phyloP scores from a whole-genome alignment of 2,797 vertebrate genomes.

The Clarias platycephalus region DNA sequence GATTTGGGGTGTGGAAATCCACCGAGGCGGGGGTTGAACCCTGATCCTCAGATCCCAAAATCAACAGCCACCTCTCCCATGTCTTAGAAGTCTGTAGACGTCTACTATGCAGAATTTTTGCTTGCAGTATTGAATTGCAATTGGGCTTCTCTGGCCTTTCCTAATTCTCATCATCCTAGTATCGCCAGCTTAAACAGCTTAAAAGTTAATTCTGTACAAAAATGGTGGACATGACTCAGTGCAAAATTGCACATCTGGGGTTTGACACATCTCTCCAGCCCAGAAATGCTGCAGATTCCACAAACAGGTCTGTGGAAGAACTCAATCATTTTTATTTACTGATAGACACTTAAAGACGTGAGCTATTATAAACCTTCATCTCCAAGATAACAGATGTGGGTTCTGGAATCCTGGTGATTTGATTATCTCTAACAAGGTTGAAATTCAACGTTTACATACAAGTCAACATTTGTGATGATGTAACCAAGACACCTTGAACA shows the following conservation, averaged over 20 bases:
- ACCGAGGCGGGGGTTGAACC: too few relatives aligned
- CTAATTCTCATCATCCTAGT: not conserved
- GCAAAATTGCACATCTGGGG: not conserved
- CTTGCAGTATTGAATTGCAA: not conserved
- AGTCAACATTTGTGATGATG: not conserved
- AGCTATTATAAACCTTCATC: not conserved
- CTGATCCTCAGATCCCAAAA: too few relatives aligned
- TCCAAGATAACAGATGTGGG: not conserved
- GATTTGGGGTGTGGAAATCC: too few relatives aligned
- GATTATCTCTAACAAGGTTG: not conserved
- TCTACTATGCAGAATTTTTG: not conserved
- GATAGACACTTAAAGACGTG: not conserved
- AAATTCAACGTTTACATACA: not conserved
- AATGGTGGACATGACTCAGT: not conserved
- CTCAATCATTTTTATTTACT: not conserved
- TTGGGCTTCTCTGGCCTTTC: not conserved
- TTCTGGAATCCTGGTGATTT: not conserved
- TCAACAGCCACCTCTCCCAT: not conserved
- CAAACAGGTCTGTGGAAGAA: not conserved
- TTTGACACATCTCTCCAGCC: not conserved
- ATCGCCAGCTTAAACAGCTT: constrained; percentile 22
- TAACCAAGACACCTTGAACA: not conserved
- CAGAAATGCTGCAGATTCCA: too few relatives aligned
- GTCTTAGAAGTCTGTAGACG: not conserved
- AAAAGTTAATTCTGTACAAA: not conserved